phyloP scores from a whole-genome alignment of 2,797 vertebrate genomes.

The Monodelphis domestica region DNA sequence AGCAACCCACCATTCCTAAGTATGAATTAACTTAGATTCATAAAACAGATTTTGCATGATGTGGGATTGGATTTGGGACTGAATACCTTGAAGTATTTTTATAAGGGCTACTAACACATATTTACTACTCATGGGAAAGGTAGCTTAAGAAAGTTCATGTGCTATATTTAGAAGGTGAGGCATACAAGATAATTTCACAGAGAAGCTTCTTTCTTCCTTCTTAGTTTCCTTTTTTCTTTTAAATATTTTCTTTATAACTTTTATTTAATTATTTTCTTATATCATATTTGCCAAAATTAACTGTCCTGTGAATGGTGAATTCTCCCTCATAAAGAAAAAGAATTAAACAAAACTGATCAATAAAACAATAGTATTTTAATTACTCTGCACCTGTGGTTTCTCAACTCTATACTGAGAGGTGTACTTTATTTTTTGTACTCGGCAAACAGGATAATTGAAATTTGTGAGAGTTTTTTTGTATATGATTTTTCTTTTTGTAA shows the following conservation, averaged over 20 bases:
- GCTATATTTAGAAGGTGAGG: not conserved
- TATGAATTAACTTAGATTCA: not conserved
- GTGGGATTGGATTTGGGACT: not conserved
- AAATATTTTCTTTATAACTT: not conserved
- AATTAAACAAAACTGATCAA: not conserved
- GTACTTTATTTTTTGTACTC: not conserved
- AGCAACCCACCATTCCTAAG: slow-evolving; percentile 19
- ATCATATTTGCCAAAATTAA: not conserved
- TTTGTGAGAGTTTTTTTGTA: not conserved
- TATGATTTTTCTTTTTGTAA: too few species aligned
- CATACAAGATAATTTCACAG: not conserved
- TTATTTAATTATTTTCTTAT: not conserved
- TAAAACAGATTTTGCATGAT: not conserved
- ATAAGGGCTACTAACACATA: not conserved
- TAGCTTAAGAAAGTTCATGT: not conserved
- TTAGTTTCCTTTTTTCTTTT: not conserved
- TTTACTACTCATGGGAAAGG: not conserved
- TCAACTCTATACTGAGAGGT: too few species aligned
- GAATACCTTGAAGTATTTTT: not conserved
- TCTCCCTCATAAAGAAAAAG: not conserved
- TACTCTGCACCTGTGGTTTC: too few species aligned
- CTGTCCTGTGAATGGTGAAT: not conserved
- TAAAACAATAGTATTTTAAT: not conserved
- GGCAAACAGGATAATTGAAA: not conserved
- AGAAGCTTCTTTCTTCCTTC: not conserved